A percentile compares a stretch with the other conserved stretches of the same genome.
Evolutionary conservation across 2,888 invertebrate species (phyloP).

Genomic region (Fragum fragum): DNA sequence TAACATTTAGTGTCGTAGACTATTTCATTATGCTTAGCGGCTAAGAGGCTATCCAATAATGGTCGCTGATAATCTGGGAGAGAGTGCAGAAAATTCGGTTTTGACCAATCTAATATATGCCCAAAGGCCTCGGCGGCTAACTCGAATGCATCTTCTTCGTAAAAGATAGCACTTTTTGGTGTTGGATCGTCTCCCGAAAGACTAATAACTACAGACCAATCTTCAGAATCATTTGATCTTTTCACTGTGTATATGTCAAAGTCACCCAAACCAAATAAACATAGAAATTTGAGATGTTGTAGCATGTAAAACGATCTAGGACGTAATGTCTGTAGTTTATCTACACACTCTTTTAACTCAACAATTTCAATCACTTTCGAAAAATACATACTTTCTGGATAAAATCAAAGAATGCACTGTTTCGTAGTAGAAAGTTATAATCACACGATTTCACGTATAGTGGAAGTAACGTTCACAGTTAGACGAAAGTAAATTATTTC

Average conservation of each 20-base stretch:
- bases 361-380: background rate
- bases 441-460: no score
- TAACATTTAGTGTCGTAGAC: slow-evolving; percentile 7
- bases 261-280: background rate
- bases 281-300: background rate
- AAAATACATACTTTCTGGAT: background rate
- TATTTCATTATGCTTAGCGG: background rate
- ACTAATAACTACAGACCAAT: background rate
- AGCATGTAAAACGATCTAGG: slow-evolving; percentile 14
- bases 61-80: slow-evolving; percentile 9
- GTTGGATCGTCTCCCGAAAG: background rate
- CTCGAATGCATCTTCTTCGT: background rate
- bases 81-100: slow-evolving; percentile 4
- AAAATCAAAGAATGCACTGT: no score
- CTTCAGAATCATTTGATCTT: background rate
- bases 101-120: background rate
- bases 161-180: background rate
- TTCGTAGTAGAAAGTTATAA: no score
- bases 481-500: no score
- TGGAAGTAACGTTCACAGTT: no score
- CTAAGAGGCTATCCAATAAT: background rate
- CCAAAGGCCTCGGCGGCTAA: background rate
- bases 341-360: background rate
- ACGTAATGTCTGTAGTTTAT: background rate
- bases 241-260: slow-evolving; percentile 6